phyloP scores from a whole-genome alignment of 2,113 vertebrate species.

The Anoura caudifer region DNA sequence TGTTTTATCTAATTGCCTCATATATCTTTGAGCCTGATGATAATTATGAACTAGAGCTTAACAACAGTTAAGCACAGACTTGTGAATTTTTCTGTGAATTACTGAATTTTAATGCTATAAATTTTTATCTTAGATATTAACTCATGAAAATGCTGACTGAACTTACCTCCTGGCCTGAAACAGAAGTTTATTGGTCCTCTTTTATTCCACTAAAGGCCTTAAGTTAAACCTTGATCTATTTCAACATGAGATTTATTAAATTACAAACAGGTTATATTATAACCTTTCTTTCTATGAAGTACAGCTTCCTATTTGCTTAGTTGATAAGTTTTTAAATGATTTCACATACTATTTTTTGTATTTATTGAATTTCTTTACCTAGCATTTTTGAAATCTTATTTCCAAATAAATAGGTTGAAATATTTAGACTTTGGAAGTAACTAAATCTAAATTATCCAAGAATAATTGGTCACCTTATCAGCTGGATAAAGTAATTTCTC shows the following conservation, averaged over 20 bases:
- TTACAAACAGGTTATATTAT: neutral
- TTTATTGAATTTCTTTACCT: neutral
- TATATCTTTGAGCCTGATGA: neutral
- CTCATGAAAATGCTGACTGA: neutral
- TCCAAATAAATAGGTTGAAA: neutral
- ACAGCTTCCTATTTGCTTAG: neutral
- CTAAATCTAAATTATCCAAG: neutral
- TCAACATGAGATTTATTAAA: neutral
- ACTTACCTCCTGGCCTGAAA: neutral
- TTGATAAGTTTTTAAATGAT: neutral
- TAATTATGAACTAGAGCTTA: neutral
- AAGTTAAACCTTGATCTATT: conserved; percentile 4
- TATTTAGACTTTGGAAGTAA: neutral
- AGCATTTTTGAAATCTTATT: conserved; percentile 21
- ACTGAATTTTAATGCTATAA: neutral
- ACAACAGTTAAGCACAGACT: neutral
- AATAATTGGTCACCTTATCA: neutral
- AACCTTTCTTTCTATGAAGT: neutral
- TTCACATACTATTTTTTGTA: neutral
- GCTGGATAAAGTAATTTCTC: neutral
- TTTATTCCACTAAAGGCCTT: neutral
- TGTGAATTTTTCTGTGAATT: conserved; percentile 6
- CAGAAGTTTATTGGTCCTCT: neutral
- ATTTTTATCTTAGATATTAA: neutral
- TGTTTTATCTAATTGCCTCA: neutral